Evolutionary conservation across 1,140 invertebrate species (phyloP).

Genomic region (Leptoteleia sp.): DNA sequence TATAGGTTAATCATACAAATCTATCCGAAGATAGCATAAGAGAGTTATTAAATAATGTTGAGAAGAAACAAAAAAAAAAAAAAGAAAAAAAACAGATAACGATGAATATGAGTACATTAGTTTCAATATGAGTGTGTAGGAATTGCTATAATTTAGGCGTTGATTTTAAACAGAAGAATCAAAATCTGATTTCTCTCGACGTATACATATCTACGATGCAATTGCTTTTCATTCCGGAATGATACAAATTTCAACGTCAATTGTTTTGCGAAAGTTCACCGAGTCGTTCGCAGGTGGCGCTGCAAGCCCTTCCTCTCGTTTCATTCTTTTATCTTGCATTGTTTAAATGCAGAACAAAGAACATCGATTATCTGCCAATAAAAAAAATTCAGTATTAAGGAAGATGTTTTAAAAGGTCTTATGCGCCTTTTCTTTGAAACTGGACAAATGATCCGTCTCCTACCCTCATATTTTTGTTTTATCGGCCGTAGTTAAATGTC

Average conservation of each 20-base stretch:
- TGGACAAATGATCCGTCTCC: too few species aligned
- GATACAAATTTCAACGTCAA: conserved; percentile 11
- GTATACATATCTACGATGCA: conserved; percentile 45
- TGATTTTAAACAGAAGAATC: too few species aligned
- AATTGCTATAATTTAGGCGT: too few species aligned
- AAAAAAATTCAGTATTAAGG: conserved; percentile 44
- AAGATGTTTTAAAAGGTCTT: conserved; percentile 6
- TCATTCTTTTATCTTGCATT: conserved; percentile 1
- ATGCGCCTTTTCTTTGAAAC: conserved; percentile 12
- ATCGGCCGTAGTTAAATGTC: conserved; percentile 19
- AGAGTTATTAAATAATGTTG: conserved; percentile 62
- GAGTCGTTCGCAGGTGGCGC: conserved; percentile 38
- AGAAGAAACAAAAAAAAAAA: conserved; percentile 31
- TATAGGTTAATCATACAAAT: conserved; percentile 58
- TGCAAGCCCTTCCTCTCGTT: background rate
- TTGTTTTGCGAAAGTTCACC: conserved; percentile 21
- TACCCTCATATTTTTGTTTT: background rate
- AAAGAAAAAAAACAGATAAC: conserved; percentile 5
- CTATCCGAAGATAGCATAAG: conserved; percentile 31
- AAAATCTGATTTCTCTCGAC: conserved; percentile 22
- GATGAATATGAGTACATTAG: conserved; percentile 40
- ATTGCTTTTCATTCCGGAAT: conserved; percentile 37
- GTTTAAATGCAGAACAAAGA: conserved; percentile 6
- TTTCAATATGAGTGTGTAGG: conserved; percentile 51
- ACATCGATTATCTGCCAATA: conserved; percentile 44